These are phyloP conservation scores for Magallana gigas DNA, from an alignment of 1,140 invertebrate species.

Conservation along the genomic window DNA sequence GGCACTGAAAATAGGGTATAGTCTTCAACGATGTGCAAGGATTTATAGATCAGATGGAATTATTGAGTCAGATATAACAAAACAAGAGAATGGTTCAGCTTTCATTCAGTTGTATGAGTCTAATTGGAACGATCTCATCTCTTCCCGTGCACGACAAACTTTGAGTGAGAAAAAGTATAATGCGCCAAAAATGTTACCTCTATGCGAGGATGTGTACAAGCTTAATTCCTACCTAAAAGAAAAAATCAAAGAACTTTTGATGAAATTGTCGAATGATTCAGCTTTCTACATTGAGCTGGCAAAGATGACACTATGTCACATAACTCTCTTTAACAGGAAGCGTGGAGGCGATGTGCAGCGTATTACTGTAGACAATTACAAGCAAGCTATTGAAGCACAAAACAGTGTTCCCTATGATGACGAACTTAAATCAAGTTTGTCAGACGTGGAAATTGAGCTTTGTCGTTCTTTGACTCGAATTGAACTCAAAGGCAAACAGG, in stretches of 20 bases:
- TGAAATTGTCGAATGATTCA: conserved; percentile 10
- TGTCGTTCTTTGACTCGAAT: conserved; percentile 6
- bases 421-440: conserved; percentile 1
- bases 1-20: conserved; percentile 11
- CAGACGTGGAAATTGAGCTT: conserved; percentile 32
- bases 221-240: background rate
- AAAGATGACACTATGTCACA: background rate
- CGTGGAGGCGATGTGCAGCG: conserved; percentile 30
- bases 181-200: conserved; percentile 11
- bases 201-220: conserved; percentile 39
- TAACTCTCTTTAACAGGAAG: conserved; percentile 38
- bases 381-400: conserved; percentile 26
- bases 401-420: background rate
- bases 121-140: conserved; percentile 32
- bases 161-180: conserved; percentile 19
- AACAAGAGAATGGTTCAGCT: background rate
- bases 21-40: conserved; percentile 5
- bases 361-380: conserved; percentile 17
- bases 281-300: background rate
- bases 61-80: conserved; percentile 7
- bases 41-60: conserved; percentile 34
- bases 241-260: background rate
- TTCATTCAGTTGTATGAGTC: conserved; percentile 17
- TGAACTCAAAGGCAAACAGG: conserved; percentile 37
- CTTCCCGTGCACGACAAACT: background rate